These are phyloP conservation scores for Pachyramphus minor DNA, from an alignment of 2,113 vertebrate genomes.

Conservation along the genomic window DNA sequence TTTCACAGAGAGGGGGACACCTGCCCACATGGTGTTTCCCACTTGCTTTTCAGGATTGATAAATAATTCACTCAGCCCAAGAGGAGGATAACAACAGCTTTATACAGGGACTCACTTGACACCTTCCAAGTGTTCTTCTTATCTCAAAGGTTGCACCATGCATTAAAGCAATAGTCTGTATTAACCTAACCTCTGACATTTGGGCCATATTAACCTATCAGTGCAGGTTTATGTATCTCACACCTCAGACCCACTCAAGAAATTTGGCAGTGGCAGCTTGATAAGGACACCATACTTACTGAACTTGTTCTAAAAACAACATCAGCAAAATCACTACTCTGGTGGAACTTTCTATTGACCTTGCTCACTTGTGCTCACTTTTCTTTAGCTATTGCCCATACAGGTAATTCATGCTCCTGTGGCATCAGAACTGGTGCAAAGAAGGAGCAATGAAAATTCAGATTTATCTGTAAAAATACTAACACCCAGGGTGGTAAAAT, in stretches of 20 bases:
- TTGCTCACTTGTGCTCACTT: slow-evolving; percentile 8
- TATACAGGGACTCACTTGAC: slow-evolving; percentile 72
- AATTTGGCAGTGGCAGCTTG: slow-evolving; percentile 65
- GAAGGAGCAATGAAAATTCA: background rate
- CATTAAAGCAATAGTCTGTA: slow-evolving; percentile 70
- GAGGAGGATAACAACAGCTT: slow-evolving; percentile 64
- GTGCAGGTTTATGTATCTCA: slow-evolving; percentile 78
- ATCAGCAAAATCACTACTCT: slow-evolving; percentile 50
- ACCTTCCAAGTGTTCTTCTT: slow-evolving; percentile 67
- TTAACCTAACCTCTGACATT: slow-evolving; percentile 68
- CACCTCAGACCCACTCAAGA: slow-evolving; percentile 75
- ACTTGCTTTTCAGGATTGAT: background rate
- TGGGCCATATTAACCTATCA: slow-evolving; percentile 44
- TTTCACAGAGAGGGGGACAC: background rate
- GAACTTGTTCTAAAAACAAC: slow-evolving; percentile 78
- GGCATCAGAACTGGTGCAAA: background rate
- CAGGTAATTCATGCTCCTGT: background rate
- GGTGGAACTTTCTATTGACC: slow-evolving; percentile 65
- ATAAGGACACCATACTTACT: slow-evolving; percentile 65
- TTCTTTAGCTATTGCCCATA: background rate
- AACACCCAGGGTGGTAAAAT: rapidly evolving
- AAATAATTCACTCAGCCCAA: slow-evolving; percentile 57
- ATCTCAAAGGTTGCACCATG: slow-evolving; percentile 67
- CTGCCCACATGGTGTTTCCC: background rate
- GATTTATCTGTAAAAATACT: background rate